Percentiles rank a stretch among this genome's conserved stretches.
Conservation (phyloP, 2,113 vertebrate species). For the Pachycephala philippinensis region DNA sequence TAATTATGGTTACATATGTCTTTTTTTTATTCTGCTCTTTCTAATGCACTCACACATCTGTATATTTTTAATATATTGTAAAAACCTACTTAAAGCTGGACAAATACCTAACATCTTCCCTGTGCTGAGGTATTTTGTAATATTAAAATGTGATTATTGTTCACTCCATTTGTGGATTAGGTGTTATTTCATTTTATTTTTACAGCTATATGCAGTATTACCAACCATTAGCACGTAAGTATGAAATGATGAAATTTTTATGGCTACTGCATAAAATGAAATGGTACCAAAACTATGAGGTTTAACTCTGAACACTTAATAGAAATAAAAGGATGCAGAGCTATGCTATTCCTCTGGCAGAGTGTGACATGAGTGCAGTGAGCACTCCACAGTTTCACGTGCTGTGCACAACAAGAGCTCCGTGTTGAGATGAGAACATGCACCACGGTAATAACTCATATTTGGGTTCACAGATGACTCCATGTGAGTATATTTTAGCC, state of each 20-base stretch:
- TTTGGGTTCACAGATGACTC: background rate
- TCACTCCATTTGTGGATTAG: background rate
- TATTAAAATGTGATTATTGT: background rate
- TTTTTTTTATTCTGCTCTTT: background rate
- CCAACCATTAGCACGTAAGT: background rate
- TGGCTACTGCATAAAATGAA: background rate
- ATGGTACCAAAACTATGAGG: background rate
- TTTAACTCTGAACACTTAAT: background rate
- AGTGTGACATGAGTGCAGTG: too few species aligned
- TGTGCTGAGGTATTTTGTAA: background rate
- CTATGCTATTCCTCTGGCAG: background rate
- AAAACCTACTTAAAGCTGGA: background rate
- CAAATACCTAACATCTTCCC: background rate
- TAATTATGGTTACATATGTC: background rate
- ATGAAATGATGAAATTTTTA: background rate
- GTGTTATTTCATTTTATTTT: background rate
- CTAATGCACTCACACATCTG: background rate
- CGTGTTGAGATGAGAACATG: background rate
- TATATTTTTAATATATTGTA: background rate
- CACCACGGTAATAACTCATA: background rate
- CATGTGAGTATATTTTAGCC: background rate
- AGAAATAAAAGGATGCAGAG: background rate
- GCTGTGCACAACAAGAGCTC: accelerated
- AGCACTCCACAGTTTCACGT: too few species aligned
- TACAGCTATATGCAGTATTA: background rate